A percentile compares a stretch with the other conserved stretches of the same genome.
These are phyloP conservation scores for Eupithecia vulgata DNA, from an alignment of 2,888 invertebrate genomes.

Conservation along the genomic window DNA sequence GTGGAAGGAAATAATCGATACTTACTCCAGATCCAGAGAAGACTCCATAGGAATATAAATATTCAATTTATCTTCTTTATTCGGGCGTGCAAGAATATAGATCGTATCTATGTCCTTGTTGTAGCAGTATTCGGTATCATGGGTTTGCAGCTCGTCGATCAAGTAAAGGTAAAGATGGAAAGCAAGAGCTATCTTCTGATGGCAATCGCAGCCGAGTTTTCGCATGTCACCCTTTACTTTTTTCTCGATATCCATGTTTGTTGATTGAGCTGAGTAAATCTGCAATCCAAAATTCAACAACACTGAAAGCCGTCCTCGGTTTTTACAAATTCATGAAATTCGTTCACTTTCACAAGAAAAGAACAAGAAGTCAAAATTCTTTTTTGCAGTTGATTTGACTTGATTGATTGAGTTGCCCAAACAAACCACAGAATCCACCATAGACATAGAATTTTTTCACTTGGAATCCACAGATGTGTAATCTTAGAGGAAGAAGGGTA, in stretches of 20 bases:
- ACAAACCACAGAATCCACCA: too few relatives aligned
- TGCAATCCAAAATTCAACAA: neutral
- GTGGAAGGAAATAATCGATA: neutral
- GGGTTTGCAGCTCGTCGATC: conserved; percentile 77
- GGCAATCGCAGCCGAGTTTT: conserved; percentile 72
- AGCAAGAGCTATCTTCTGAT: conserved; percentile 70
- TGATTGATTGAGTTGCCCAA: too few relatives aligned
- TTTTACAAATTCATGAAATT: neutral
- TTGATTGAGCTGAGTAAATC: neutral
- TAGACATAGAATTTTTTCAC: too few relatives aligned
- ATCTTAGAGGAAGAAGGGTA: too few relatives aligned
- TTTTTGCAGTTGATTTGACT: too few relatives aligned
- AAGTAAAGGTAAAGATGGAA: conserved; percentile 74
- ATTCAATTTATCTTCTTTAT: conserved; percentile 69
- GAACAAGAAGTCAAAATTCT: too few relatives aligned
- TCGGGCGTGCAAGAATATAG: conserved; percentile 73
- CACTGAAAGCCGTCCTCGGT: neutral
- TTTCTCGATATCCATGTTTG: conserved; percentile 69
- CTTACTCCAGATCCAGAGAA: conserved; percentile 24
- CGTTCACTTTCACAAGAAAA: too few relatives aligned
- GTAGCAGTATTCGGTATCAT: conserved; percentile 78
- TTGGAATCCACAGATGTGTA: too few relatives aligned
- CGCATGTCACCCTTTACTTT: conserved; percentile 77
- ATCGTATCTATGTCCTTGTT: conserved; percentile 74
- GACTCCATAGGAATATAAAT: conserved; percentile 73